Conservation (phyloP, 2,888 invertebrate species). For the Rhagonycha lutea region DNA sequence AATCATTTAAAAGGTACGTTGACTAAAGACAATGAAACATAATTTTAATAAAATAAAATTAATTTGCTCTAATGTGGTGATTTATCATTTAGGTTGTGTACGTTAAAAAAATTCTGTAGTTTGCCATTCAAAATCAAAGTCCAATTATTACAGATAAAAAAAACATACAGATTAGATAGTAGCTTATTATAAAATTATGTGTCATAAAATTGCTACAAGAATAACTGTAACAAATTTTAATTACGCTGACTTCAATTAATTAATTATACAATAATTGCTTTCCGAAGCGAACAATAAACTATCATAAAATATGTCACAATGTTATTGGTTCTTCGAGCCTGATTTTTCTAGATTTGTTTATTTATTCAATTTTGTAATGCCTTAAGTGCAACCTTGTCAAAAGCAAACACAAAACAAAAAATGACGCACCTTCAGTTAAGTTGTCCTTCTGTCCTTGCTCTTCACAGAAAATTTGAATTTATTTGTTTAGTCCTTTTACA, state of each 20-base stretch:
- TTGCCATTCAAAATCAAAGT: neutral
- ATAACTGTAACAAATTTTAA: neutral
- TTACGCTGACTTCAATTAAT: neutral
- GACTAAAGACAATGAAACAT: neutral
- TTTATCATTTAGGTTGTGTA: neutral
- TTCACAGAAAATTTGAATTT: neutral
- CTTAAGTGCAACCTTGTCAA: neutral
- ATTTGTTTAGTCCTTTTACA: neutral
- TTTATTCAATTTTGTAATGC: no score
- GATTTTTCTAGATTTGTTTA: neutral
- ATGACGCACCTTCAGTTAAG: neutral
- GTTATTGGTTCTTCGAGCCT: neutral
- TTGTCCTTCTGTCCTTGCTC: neutral
- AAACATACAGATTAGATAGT: neutral
- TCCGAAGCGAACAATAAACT: neutral
- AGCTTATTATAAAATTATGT: neutral
- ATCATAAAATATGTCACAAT: neutral
- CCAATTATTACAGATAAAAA: neutral
- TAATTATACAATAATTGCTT: neutral
- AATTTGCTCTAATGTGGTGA: neutral
- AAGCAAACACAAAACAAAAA: neutral
- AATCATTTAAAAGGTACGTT: neutral
- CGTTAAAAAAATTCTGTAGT: neutral
- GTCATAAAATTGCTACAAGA: neutral
- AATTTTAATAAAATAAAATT: neutral